These are phyloP conservation scores for Coptodon rendalli DNA, from an alignment of 2,113 vertebrate genomes.

Conservation along the genomic window DNA sequence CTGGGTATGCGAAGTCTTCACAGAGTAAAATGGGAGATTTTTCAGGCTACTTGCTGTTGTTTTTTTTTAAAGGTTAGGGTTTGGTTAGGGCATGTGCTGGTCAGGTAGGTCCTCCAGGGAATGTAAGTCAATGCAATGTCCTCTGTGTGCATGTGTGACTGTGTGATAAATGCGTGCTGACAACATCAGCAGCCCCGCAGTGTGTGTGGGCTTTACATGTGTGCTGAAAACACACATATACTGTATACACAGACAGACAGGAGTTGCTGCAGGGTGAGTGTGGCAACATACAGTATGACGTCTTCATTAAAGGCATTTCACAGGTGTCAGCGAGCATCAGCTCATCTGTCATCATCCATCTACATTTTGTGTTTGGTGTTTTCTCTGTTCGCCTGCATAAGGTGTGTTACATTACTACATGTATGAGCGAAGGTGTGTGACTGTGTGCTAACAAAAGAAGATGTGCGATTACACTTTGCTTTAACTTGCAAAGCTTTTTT, in stretches of 20 bases:
- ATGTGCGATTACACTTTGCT: background rate
- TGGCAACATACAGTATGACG: background rate
- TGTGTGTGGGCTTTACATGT: background rate
- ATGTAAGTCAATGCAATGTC: background rate
- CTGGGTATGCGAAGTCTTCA: background rate
- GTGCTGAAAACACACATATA: background rate
- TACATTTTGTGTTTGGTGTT: background rate
- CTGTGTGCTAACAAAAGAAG: background rate
- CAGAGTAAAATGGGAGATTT: background rate
- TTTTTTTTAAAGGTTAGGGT: background rate
- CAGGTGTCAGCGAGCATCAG: background rate
- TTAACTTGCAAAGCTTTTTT: background rate
- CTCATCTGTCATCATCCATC: background rate
- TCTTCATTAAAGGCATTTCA: constrained; percentile 6
- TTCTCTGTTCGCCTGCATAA: background rate
- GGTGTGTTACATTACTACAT: background rate
- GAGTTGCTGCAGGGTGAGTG: background rate
- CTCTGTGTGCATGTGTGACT: background rate
- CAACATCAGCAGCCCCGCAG: background rate
- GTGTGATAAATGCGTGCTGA: constrained; percentile 2
- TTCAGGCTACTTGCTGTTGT: background rate
- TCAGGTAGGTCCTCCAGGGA: background rate
- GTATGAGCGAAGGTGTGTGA: background rate
- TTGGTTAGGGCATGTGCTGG: background rate
- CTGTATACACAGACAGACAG: background rate